Evolutionary conservation across 1,140 invertebrate genomes (phyloP), one percentile per base, ranked within the genome.

Genomic region (Zophobas morio): DNA sequence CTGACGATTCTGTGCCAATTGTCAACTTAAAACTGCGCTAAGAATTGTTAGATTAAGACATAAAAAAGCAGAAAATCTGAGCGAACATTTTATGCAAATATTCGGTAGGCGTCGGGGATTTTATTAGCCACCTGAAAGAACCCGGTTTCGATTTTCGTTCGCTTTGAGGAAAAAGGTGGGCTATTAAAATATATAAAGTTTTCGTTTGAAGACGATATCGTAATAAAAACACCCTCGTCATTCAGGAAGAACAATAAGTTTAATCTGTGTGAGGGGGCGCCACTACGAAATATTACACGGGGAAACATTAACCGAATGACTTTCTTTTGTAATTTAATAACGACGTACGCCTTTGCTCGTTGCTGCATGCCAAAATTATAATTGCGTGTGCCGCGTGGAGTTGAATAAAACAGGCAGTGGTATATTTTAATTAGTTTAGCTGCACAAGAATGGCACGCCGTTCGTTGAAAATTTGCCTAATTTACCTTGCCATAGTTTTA

Each of bases 401-500:
- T 42, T 42, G 60, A 66, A 66, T 66, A 66, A 66, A 66, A 66
- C 60, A 66, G 60, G 60, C 60, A 66, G 60, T 66, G 60, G 37
- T 66, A 66, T 47, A 63, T 75, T 75, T 75, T 75, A 63, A 75
- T 75, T 75, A 75, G 73, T 75, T 75, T 56, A 56, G 53, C 51
- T 46, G 20, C 56, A 66, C 47, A 60, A 63, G 74, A 63, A 75
- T 57, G 40, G 56, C 54, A 40, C 54, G 71, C 47, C 71, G 53
- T 57, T 32, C 71, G 2, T 37, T 32, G 42, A 49, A 53, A 63
- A 75, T 75, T 63, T 53, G 57, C 60, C 56, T 63, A 75, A 75
- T 75, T 63, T 63, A 75, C 74, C 74, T 75, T 60, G 51, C 37
- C 32, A 71, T 71, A 71, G 49, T 46, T 71, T 51, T 46, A 35